phyloP scores from a whole-genome alignment of 2,113 vertebrate species.

The Calidris pygmaea region DNA sequence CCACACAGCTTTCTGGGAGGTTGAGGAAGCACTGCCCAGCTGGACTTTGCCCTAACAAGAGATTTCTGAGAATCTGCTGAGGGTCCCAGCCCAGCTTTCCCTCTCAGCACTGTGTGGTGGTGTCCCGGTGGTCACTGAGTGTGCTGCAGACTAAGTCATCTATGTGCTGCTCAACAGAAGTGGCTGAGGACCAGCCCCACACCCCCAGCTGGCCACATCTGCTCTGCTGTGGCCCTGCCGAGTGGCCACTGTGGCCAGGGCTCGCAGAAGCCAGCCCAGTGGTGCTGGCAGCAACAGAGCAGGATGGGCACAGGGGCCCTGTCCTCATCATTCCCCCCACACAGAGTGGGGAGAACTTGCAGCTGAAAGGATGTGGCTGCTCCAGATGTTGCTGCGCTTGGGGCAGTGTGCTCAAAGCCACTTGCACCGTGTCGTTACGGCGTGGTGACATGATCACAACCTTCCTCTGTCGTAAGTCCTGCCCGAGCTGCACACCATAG shows the following conservation, averaged over 20 bases:
- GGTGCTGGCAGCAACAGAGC: not conserved
- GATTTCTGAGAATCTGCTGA: not conserved
- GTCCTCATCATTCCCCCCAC: not conserved
- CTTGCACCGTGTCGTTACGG: not conserved
- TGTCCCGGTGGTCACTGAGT: not conserved
- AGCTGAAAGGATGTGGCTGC: not conserved
- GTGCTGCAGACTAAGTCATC: not conserved
- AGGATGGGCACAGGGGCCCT: not conserved
- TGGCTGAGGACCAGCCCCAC: not conserved
- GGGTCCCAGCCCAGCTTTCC: not conserved
- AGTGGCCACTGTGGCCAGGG: fast-evolving
- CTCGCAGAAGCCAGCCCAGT: not conserved
- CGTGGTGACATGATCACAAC: fast-evolving
- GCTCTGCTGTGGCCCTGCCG: not conserved
- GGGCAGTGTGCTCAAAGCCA: not conserved
- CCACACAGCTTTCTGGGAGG: not conserved
- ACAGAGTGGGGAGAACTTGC: not conserved
- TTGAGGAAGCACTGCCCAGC: not conserved
- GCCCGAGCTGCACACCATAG: fast-evolving
- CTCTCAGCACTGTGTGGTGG: not conserved
- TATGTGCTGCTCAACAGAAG: not conserved
- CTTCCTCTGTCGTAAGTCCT: not conserved
- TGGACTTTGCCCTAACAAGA: not conserved
- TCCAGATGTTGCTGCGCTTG: fast-evolving
- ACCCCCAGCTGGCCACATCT: not conserved